phyloP scores from a whole-genome alignment of 2,113 vertebrate species.

The Holacanthus passer region DNA sequence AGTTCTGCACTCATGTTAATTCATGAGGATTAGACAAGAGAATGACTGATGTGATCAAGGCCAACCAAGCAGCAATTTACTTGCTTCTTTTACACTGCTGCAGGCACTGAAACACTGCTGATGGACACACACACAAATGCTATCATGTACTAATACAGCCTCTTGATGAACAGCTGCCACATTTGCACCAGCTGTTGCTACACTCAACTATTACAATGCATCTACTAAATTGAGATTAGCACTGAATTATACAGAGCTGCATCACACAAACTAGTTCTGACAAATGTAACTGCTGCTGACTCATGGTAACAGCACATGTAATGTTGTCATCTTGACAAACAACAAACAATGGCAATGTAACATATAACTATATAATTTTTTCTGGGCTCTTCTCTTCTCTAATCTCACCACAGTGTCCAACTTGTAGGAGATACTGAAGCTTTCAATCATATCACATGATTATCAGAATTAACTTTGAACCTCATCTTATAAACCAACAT shows the following conservation, averaged over 20 bases:
- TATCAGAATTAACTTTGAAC: too few species aligned
- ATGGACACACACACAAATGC: slow-evolving; percentile 20
- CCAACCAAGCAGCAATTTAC: slow-evolving; percentile 27
- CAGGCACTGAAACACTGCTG: neutral
- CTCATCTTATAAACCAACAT: neutral
- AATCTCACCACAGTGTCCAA: neutral
- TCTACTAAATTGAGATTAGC: neutral
- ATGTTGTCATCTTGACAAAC: neutral
- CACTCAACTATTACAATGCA: neutral
- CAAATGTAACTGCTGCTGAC: neutral
- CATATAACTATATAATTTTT: too few species aligned
- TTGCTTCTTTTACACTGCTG: neutral
- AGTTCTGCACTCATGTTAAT: slow-evolving; percentile 18
- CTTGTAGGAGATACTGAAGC: neutral
- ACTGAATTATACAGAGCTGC: neutral
- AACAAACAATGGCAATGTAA: neutral
- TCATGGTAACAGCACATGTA: neutral
- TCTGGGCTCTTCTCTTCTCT: too few species aligned
- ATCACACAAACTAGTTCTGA: neutral
- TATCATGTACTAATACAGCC: neutral
- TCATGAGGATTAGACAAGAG: slow-evolving; percentile 28
- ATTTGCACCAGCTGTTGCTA: slow-evolving; percentile 20
- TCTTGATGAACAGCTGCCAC: slow-evolving; percentile 20
- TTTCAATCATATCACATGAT: neutral
- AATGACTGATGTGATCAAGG: slow-evolving; percentile 38